Evolutionary conservation across 2,888 invertebrate species (phyloP).

Genomic region (Drosophila meridiana): DNA sequence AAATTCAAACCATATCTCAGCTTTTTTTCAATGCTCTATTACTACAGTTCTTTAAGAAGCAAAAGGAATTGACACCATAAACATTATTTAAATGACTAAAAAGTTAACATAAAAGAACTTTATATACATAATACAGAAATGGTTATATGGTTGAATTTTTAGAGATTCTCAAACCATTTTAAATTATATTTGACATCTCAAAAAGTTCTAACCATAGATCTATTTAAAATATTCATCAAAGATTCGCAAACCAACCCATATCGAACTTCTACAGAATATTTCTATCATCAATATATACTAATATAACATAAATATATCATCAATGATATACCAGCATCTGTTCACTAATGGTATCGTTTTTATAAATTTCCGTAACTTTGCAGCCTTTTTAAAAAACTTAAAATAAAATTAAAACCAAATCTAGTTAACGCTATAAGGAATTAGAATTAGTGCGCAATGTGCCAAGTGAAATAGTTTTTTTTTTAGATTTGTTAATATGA

Average conservation of each 20-base stretch:
- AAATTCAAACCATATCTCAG: background rate
- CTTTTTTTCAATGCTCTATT: too few species aligned
- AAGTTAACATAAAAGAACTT: background rate
- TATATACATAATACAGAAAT: background rate
- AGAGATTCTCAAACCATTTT: too few species aligned
- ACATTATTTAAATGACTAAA: background rate
- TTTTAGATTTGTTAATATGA: conserved; percentile 2
- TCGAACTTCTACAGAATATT: too few species aligned
- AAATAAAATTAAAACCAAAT: background rate
- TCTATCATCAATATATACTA: too few species aligned
- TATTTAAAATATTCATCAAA: background rate
- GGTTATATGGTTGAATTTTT: too few species aligned
- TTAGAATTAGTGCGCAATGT: conserved; percentile 8
- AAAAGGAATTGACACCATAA: background rate
- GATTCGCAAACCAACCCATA: background rate
- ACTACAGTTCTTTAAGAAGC: background rate
- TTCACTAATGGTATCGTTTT: background rate
- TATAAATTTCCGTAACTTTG: background rate
- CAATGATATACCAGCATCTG: too few species aligned
- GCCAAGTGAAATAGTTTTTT: conserved; percentile 5
- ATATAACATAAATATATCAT: too few species aligned
- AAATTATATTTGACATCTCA: too few species aligned
- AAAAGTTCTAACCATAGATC: too few species aligned
- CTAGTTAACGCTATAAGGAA: background rate
- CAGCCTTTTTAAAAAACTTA: background rate